Conservation (phyloP, 2,797 vertebrate species). For the Sphenopsis melanotis region DNA sequence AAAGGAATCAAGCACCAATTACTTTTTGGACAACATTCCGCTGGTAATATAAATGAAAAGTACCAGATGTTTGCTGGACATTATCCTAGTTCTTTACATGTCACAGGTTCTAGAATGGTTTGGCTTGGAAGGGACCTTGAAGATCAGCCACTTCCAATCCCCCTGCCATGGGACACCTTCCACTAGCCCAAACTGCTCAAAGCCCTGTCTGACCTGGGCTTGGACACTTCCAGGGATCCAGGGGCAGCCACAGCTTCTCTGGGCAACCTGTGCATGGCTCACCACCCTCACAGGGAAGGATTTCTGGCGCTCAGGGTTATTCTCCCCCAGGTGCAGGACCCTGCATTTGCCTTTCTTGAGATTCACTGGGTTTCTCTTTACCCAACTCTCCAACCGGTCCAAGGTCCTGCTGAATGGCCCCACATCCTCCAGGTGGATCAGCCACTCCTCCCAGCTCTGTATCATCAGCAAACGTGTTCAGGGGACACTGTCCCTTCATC, state of each 20-base stretch:
- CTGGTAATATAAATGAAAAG: not conserved
- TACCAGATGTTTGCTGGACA: not conserved
- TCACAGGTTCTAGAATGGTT: not conserved
- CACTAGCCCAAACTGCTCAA: rapidly evolving
- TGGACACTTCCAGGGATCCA: not conserved
- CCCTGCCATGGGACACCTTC: not conserved
- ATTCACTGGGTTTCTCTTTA: not conserved
- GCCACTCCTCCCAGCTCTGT: not conserved
- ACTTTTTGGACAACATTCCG: not conserved
- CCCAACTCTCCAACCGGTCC: not conserved
- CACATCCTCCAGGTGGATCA: not conserved
- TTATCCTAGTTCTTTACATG: not conserved
- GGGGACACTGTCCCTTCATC: not conserved
- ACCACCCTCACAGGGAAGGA: rapidly evolving
- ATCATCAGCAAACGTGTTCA: rapidly evolving
- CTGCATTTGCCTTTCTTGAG: not conserved
- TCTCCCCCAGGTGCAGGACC: not conserved
- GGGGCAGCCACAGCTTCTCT: not conserved
- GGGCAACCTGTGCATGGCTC: not conserved
- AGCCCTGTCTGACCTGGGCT: rapidly evolving
- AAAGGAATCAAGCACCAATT: not conserved
- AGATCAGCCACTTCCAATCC: rapidly evolving
- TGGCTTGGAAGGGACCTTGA: not conserved
- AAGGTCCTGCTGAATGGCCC: not conserved
- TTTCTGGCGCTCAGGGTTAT: not conserved